phyloP scores from a whole-genome alignment of 2,113 vertebrate genomes.

The Leiothrix lutea region DNA sequence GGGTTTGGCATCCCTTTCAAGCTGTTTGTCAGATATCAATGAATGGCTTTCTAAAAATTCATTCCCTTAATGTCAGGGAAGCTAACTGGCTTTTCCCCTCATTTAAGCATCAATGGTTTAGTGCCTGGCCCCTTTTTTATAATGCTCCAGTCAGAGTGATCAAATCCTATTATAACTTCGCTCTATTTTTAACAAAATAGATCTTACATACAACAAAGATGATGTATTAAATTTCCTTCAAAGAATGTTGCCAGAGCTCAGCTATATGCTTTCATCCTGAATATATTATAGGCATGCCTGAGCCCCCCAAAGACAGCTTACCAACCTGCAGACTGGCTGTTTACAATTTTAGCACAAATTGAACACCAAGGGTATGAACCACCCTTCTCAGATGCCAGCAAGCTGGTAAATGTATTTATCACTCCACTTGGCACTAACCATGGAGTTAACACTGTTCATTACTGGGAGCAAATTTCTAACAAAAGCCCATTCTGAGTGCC shows the following conservation, averaged over 20 bases:
- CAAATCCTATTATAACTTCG: conserved; percentile 43
- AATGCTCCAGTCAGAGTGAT: conserved; percentile 19
- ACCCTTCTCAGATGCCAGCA: not conserved
- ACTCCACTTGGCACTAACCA: not conserved
- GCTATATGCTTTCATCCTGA: not conserved
- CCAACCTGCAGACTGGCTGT: not conserved
- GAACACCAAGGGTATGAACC: not conserved
- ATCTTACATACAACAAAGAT: conserved; percentile 9
- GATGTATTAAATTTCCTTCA: conserved; percentile 11
- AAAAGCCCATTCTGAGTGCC: not conserved
- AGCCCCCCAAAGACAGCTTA: not conserved
- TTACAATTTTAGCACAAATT: not conserved
- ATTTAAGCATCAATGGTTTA: conserved; percentile 33
- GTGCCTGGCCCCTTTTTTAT: conserved; percentile 31
- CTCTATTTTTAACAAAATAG: conserved; percentile 42
- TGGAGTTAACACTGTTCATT: not conserved
- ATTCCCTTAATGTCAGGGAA: not conserved
- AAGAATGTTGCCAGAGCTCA: not conserved
- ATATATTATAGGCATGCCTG: not conserved
- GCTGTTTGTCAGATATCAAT: conserved; percentile 55
- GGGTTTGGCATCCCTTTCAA: conserved; percentile 60
- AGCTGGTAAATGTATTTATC: not conserved
- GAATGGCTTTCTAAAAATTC: not conserved
- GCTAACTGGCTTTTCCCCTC: conserved; percentile 32
- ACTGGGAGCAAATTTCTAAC: not conserved